These are phyloP conservation scores for Drosophila persimilis DNA, from an alignment of 1,140 invertebrate genomes.

Conservation along the genomic window DNA sequence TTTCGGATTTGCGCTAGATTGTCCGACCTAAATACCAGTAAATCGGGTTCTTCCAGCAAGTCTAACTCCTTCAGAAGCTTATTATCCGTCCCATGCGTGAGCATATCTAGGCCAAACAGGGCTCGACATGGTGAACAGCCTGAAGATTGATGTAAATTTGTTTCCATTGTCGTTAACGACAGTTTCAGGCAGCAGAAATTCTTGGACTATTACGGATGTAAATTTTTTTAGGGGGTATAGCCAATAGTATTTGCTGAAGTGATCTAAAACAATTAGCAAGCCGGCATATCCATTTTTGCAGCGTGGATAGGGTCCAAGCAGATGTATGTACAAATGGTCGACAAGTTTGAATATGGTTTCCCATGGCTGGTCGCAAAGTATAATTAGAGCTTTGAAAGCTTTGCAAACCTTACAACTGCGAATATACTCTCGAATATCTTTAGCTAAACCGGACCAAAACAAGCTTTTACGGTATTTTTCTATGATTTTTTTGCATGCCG, in stretches of 20 bases:
- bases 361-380: constrained; percentile 21
- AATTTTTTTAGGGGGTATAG: neutral
- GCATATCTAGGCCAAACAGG: constrained; percentile 28
- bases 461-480: constrained; percentile 13
- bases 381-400: constrained; percentile 21
- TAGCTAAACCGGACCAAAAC: constrained; percentile 26
- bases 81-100: constrained; percentile 4
- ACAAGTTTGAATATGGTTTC: neutral
- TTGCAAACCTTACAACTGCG: constrained; percentile 19
- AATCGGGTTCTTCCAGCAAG: neutral
- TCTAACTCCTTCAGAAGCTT: neutral
- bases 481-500: constrained; percentile 32
- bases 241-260: neutral
- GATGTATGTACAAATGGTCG: neutral
- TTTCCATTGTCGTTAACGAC: neutral
- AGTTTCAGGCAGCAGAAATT: neutral
- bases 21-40: too few species aligned
- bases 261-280: neutral
- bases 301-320: neutral
- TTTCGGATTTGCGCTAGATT: neutral
- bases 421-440: too few species aligned
- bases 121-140: constrained; percentile 26
- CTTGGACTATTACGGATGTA: neutral
- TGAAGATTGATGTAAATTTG: constrained; percentile 14
- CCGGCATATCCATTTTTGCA: neutral